Evolutionary conservation across 2,797 vertebrate species (phyloP), one percentile per base, ranked within the genome.

Genomic region (Salmo trutta): DNA sequence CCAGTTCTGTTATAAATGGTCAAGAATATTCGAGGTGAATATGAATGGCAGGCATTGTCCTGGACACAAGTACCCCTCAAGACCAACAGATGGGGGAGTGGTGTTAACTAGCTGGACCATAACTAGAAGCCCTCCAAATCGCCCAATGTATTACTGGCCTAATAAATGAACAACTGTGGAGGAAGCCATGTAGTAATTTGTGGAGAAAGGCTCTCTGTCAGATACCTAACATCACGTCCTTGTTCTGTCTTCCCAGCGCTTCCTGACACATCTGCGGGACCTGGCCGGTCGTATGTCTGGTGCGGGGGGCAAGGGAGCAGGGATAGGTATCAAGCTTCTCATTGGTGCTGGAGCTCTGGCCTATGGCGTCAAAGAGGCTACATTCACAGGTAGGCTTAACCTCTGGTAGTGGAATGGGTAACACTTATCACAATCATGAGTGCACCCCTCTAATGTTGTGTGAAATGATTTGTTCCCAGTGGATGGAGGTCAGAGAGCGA

Each of bases 401-500:
- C 21, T 62, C 56, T 21, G 56, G 19, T 21, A n/a, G 17, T 17
- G 53, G n/a, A 62, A n/a, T 62, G 56, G 56, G 56, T 8, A n/a
- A 8, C 19, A 24, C 7, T 62, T 62, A 62, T n/a, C n/a, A 47
- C 41, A 47, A 21, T 62, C 56, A 21, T 62, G 19, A 62, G 7
- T 10, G 56, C 56, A 62, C n/a, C 56, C 19, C n/a, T 21, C 56
- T 62, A n/a, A 62, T 62, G 19, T 8, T 62, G 56, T 21, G 53
- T 62, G 56, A n/a, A n/a, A 62, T 33, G 65, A 3, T 75, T 41
- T 56, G 5, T 77, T 79, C 65, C 2, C 87, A 98, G 97, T 98
- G 84, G 97, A 98, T 82, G 97, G 97, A 71, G 96, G 97, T 4
- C 96, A 97, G 72, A 90, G 97, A 82, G 96, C 97, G 6, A 95